Evolutionary conservation across 2,113 vertebrate species (phyloP).

Genomic region (Oncorhynchus keta): DNA sequence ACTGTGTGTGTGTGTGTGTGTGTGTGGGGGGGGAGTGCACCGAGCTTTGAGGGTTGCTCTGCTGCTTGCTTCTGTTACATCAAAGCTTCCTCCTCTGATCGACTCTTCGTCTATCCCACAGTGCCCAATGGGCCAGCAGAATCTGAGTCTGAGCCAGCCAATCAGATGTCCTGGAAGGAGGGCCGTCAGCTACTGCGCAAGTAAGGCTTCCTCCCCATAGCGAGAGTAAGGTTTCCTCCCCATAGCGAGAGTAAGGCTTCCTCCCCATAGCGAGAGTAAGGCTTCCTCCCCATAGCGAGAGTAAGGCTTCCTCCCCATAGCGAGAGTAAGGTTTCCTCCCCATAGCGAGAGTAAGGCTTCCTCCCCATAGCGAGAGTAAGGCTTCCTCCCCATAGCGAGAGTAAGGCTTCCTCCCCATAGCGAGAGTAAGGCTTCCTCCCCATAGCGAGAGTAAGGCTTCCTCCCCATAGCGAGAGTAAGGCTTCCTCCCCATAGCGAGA

Average conservation of each 20-base stretch:
- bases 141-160: conserved; percentile 77
- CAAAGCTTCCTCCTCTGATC: neutral
- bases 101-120: conserved; percentile 46
- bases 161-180: conserved; percentile 89
- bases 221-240: too few relatives aligned
- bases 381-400: conserved; percentile 28
- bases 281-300: conserved; percentile 27
- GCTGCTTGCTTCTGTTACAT: conserved; percentile 20
- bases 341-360: conserved; percentile 67
- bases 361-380: neutral
- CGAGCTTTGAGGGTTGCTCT: neutral
- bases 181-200: conserved; percentile 89
- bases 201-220: conserved; percentile 64
- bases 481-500: conserved; percentile 29
- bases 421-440: too few relatives aligned
- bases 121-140: conserved; percentile 86
- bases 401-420: conserved; percentile 64
- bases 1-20: too few relatives aligned
- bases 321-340: too few relatives aligned
- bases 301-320: conserved; percentile 62
- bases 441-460: conserved; percentile 68
- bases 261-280: neutral
- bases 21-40: too few relatives aligned
- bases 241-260: conserved; percentile 65
- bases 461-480: neutral